These are phyloP conservation scores for Xylocopa sonorina DNA, from an alignment of 1,140 invertebrate genomes.

Conservation along the genomic window DNA sequence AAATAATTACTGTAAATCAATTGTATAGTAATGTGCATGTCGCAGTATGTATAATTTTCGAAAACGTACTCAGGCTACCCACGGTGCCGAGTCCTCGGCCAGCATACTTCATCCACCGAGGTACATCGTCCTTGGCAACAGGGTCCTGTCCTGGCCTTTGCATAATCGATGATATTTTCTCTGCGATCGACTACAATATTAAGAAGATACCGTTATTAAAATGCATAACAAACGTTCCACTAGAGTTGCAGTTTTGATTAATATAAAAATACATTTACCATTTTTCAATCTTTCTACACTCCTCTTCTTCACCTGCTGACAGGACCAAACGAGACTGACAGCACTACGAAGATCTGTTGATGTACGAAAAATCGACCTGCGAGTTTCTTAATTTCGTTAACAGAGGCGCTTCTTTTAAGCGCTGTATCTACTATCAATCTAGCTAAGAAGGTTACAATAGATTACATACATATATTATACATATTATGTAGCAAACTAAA, in stretches of 20 bases:
- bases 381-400: constrained; percentile 25
- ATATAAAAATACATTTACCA: constrained; percentile 55
- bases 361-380: constrained; percentile 65
- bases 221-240: too few relatives aligned
- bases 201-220: neutral
- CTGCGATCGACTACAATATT: constrained; percentile 87
- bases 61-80: constrained; percentile 89
- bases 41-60: neutral
- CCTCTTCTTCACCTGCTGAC: constrained; percentile 65
- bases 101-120: constrained; percentile 94
- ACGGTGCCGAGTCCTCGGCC: constrained; percentile 91
- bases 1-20: neutral
- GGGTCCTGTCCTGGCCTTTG: constrained; percentile 89
- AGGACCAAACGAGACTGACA: constrained; percentile 60
- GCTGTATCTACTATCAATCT: neutral
- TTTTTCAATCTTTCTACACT: constrained; percentile 46
- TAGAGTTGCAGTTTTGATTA: neutral
- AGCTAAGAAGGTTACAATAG: too few relatives aligned
- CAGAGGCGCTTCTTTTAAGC: constrained; percentile 44
- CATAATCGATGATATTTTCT: constrained; percentile 89
- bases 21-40: too few relatives aligned
- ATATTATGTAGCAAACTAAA: too few relatives aligned
- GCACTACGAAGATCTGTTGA: constrained; percentile 55
- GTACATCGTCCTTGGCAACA: constrained; percentile 89
- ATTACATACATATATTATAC: too few relatives aligned